phyloP scores from a whole-genome alignment of 2,888 invertebrate genomes.

The Odontothrips loti region DNA sequence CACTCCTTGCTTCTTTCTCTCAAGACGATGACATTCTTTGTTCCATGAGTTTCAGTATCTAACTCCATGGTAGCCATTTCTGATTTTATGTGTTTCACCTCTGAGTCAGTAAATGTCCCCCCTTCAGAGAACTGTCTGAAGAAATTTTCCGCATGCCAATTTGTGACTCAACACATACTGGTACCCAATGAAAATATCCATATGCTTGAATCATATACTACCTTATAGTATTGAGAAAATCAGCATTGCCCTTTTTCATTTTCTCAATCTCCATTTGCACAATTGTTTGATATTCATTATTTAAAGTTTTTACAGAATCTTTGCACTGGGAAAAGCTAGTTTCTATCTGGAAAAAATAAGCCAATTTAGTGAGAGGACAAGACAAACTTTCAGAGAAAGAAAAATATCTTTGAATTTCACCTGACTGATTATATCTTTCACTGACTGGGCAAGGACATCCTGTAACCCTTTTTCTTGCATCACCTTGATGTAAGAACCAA shows the following conservation, averaged over 20 bases:
- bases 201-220: not conserved
- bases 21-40: not conserved
- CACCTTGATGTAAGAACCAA: not conserved
- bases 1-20: not conserved
- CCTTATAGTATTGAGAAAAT: not conserved
- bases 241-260: not conserved
- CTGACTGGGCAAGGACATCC: not conserved
- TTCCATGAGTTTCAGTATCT: not conserved
- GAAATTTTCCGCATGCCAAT: not conserved
- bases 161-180: not conserved
- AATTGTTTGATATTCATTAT: not conserved
- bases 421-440: not conserved
- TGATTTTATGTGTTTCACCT: not conserved
- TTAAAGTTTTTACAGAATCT: not conserved
- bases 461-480: not conserved
- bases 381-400: not conserved
- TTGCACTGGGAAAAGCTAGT: not conserved
- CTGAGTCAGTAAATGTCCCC: not conserved
- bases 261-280: not conserved
- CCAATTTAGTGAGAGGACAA: not conserved
- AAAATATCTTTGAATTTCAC: not conserved
- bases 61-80: not conserved
- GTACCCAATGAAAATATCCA: not conserved
- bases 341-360: not conserved
- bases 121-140: not conserved